Conservation (phyloP, 1,140 invertebrate species). For the Lethrus apterus region DNA sequence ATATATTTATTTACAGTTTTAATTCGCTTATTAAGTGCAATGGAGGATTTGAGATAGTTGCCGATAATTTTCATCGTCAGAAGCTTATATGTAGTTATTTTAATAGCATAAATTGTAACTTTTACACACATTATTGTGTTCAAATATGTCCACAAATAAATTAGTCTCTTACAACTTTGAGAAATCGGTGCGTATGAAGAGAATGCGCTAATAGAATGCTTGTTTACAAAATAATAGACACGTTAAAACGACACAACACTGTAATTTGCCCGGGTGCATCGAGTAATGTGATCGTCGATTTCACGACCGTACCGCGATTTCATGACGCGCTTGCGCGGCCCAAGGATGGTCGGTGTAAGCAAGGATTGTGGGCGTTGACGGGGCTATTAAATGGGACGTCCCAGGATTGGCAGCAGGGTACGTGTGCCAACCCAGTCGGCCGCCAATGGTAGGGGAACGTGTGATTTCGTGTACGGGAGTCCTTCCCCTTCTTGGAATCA, state of each 20-base stretch:
- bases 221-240: conserved; percentile 39
- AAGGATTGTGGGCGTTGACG: conserved; percentile 24
- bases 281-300: too few relatives aligned
- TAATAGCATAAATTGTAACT: too few relatives aligned
- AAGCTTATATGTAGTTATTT: too few relatives aligned
- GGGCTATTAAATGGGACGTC: conserved; percentile 33
- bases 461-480: conserved; percentile 30
- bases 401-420: conserved; percentile 29
- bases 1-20: too few relatives aligned
- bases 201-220: conserved; percentile 35
- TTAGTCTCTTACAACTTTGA: too few relatives aligned
- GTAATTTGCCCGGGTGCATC: conserved; percentile 22
- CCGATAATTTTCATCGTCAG: too few relatives aligned
- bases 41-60: too few relatives aligned
- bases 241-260: conserved; percentile 20
- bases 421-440: conserved; percentile 21
- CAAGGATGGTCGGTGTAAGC: conserved; percentile 2
- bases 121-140: too few relatives aligned
- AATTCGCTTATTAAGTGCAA: too few relatives aligned
- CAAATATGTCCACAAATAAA: too few relatives aligned
- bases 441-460: conserved; percentile 36
- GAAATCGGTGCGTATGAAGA: too few relatives aligned
- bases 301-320: too few relatives aligned
- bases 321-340: conserved; percentile 10
- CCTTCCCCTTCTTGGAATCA: conserved; percentile 39